phyloP scores from a whole-genome alignment of 2,113 vertebrate species.

The Burhinus oedicnemus region DNA sequence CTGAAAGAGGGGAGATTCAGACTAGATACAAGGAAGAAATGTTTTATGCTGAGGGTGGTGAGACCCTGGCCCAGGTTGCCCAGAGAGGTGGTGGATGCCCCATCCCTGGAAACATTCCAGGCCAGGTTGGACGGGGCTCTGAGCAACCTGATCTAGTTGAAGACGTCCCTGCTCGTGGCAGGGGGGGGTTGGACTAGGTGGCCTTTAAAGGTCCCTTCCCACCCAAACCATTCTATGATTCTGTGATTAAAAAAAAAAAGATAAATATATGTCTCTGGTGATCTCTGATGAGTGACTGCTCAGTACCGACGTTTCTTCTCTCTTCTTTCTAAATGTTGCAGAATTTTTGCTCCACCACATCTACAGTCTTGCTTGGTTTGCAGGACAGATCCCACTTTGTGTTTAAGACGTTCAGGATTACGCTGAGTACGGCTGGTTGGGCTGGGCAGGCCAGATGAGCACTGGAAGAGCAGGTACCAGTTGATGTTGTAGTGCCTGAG shows the following conservation, averaged over 20 bases:
- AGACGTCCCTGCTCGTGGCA: background rate
- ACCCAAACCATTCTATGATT: background rate
- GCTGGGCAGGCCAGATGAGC: background rate
- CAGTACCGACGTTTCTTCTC: background rate
- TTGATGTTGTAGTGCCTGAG: background rate
- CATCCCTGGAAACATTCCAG: background rate
- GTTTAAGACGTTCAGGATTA: rapidly evolving
- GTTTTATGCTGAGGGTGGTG: no score
- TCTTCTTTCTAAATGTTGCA: background rate
- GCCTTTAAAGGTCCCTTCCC: background rate
- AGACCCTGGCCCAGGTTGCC: background rate
- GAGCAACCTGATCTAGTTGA: background rate
- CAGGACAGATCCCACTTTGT: background rate
- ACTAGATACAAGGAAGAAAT: no score
- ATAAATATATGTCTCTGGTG: background rate
- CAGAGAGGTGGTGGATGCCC: background rate
- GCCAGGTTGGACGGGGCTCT: background rate
- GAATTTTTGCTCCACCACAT: background rate
- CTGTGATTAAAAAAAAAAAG: background rate
- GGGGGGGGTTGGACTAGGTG: background rate
- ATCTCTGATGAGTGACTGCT: background rate
- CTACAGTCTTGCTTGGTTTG: background rate
- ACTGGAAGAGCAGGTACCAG: background rate
- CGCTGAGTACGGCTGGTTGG: rapidly evolving
- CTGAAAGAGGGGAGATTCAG: no score